These are phyloP conservation scores for Drosophila miranda DNA, from an alignment of 1,140 invertebrate species.

Conservation along the genomic window DNA sequence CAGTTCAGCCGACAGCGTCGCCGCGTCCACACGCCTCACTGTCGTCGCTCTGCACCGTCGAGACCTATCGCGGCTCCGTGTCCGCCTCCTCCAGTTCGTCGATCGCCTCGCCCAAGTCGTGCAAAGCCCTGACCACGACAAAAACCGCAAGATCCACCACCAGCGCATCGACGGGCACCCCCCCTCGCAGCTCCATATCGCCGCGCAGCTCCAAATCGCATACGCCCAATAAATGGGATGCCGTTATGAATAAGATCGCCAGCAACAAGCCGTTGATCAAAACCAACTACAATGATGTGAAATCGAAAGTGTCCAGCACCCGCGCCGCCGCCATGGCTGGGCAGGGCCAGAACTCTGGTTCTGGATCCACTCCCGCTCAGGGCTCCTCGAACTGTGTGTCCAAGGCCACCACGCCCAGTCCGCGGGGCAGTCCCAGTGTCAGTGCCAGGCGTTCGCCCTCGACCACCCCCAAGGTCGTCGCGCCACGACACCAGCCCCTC, in stretches of 20 bases:
- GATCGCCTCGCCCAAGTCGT: constrained; percentile 58
- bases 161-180: background rate
- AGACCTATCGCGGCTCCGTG: constrained; percentile 40
- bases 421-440: constrained; percentile 50
- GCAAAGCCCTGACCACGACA: constrained; percentile 36
- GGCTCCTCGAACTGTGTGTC: too few relatives aligned
- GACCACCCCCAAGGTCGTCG: constrained; percentile 32
- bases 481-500: constrained; percentile 24
- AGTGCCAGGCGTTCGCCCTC: constrained; percentile 62
- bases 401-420: constrained; percentile 10
- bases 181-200: constrained; percentile 31
- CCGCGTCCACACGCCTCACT: constrained; percentile 72
- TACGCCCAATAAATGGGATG: constrained; percentile 87
- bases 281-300: constrained; percentile 90
- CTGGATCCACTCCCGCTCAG: constrained; percentile 5
- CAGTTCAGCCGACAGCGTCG: constrained; percentile 67
- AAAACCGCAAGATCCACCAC: constrained; percentile 16
- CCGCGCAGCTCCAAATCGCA: constrained; percentile 77
- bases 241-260: constrained; percentile 91
- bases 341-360: constrained; percentile 2
- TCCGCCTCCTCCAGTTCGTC: constrained; percentile 55
- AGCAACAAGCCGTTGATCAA: constrained; percentile 88
- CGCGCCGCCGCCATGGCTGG: constrained; percentile 36
- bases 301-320: constrained; percentile 87
- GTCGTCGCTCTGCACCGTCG: constrained; percentile 66